Conservation (phyloP, 1,140 invertebrate species). For the Pseudachorutes palmiensis region DNA sequence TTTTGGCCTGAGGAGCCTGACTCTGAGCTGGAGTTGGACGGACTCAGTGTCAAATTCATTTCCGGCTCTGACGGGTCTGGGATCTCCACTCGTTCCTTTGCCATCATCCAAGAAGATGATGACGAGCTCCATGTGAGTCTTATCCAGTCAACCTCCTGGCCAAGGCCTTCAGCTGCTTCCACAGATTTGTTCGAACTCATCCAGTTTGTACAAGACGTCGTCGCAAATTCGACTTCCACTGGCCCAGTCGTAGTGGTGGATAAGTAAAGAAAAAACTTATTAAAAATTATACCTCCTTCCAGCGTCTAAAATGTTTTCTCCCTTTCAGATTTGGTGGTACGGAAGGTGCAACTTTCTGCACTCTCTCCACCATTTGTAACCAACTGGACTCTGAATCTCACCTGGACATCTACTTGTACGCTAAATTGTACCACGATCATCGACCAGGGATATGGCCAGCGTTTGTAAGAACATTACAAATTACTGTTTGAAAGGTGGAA, state of each 20-base stretch:
- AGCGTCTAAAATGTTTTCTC: neutral
- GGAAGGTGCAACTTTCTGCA: conserved; percentile 2
- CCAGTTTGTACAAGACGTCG: conserved; percentile 61
- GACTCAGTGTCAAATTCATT: neutral
- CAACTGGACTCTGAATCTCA: neutral
- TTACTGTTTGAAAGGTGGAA: neutral
- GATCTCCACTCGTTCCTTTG: neutral
- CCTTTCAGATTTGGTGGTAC: neutral
- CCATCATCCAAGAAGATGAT: conserved; percentile 59
- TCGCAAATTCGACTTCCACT: conserved; percentile 75
- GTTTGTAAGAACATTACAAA: neutral
- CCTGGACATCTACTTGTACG: neutral
- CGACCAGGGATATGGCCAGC: neutral
- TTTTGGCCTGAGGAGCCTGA: conserved; percentile 58
- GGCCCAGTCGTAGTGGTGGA: conserved; percentile 87
- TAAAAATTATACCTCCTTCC: neutral
- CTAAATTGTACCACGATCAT: neutral
- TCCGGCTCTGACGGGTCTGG: neutral
- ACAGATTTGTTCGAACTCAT: conserved; percentile 60
- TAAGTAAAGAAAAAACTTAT: conserved; percentile 50
- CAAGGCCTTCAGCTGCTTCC: conserved; percentile 50
- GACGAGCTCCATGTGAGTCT: conserved; percentile 82
- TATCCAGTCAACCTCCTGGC: conserved; percentile 71
- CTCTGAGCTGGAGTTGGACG: neutral
- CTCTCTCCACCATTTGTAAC: conserved; percentile 2